Base-by-base conservation (phyloP, 2,797 vertebrate genomes). In the Girardinus metallicus region DNA sequence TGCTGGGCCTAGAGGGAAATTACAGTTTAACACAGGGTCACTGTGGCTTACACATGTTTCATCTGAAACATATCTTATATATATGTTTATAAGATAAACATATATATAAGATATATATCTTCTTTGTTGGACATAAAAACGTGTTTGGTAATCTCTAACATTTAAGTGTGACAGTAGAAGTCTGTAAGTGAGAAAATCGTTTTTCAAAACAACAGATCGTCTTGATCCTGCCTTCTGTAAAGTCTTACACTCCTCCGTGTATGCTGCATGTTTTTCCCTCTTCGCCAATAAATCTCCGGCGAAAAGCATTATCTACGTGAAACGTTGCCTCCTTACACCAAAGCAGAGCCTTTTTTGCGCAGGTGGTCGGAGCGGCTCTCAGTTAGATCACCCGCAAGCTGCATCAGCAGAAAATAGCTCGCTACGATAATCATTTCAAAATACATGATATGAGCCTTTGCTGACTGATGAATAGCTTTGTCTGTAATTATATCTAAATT, bases 401-500 rank as follows among this genome's bases (percentile, higher is more conserved):
- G n/a, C 86, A 85, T 90, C 85, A 78, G 91, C 88, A 85, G 49
- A 83, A 92, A 93, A 93, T 91, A 93, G 88, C 88, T 80, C 34
- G 80, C 91, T 83, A 89, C 92, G 90, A 88, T 93, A 91, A 94
- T 93, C 84, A 92, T 93, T 93, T 94, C 86, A 86, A 84, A 92
- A 80, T 84, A 91, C 83, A 84, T 77, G 79, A 90, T 88, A 81
- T 83, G 91, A 87, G 85, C 80, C 78, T 78, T 85, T 71, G 89
- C 87, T 88, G 93, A 91, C 89, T 87, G 91, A 93, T 88, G 88
- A 85, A 85, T 90, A 83, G 87, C 86, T 87, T 87, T 92, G 89
- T 89, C 89, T 93, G 91, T 93, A 94, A 93, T 94, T 92, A 92
- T 92, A 93, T 90, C 92, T 93, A 93, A 94, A 94, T 91, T 94